Percentiles rank a stretch among this genome's conserved stretches.
Conservation (phyloP, 1,140 invertebrate genomes). For the Drosophila santomea region DNA sequence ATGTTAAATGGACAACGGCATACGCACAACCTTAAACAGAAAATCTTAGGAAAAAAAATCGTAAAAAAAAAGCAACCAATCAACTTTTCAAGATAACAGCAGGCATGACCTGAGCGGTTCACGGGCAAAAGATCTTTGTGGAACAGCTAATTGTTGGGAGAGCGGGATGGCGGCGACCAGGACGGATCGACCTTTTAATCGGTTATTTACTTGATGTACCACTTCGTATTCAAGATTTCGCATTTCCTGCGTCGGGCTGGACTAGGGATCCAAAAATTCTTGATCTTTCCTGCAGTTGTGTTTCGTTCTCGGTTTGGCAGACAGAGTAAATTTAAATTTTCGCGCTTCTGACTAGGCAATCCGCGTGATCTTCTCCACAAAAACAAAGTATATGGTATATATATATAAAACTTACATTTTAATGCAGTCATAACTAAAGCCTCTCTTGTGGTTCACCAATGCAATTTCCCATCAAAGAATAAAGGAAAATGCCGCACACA, state of each 20-base stretch:
- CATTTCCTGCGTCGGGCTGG: constrained; percentile 6
- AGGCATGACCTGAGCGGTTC: constrained; percentile 23
- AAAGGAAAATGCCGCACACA: constrained; percentile 24
- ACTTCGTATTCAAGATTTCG: constrained; percentile 8
- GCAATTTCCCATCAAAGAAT: constrained; percentile 26
- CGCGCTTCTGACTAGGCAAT: constrained; percentile 9
- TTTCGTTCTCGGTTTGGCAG: constrained; percentile 33
- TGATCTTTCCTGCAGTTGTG: constrained; percentile 23
- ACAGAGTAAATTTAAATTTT: constrained; percentile 19
- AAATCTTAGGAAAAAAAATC: constrained; percentile 8
- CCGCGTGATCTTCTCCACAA: constrained; percentile 22
- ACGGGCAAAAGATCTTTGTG: constrained; percentile 16
- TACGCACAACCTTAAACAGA: constrained; percentile 22
- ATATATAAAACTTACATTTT: constrained; percentile 30
- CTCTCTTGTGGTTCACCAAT: constrained; percentile 8
- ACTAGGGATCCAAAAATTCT: background rate
- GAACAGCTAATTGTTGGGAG: constrained; percentile 1
- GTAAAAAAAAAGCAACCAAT: constrained; percentile 15
- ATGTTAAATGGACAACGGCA: constrained; percentile 43
- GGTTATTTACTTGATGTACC: constrained; percentile 17
- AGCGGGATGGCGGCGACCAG: constrained; percentile 4
- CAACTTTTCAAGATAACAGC: constrained; percentile 27
- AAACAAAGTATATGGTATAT: constrained; percentile 29
- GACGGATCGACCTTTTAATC: constrained; percentile 3
- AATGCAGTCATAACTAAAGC: constrained; percentile 20